Percentiles rank a stretch among this genome's conserved stretches.
Conservation (phyloP, 2,888 invertebrate species). For the Amblyteles armatorius region DNA sequence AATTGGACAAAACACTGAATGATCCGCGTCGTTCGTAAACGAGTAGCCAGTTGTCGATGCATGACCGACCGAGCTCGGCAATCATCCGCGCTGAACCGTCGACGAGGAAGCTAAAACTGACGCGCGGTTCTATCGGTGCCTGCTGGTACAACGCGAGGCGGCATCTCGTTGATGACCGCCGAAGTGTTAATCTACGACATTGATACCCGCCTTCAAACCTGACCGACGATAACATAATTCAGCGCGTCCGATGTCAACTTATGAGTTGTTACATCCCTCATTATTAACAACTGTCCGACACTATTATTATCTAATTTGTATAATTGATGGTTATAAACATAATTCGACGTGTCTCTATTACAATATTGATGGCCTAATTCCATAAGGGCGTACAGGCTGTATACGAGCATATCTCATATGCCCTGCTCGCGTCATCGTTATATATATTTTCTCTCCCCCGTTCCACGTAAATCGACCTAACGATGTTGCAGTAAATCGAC, state of each 20-base stretch:
- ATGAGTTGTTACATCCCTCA: not conserved
- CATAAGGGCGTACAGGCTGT: not conserved
- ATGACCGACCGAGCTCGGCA: slow-evolving; percentile 48
- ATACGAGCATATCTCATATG: not conserved
- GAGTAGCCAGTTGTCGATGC: slow-evolving; percentile 38
- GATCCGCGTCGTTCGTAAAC: not conserved
- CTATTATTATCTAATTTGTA: slow-evolving; percentile 33
- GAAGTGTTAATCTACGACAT: slow-evolving; percentile 27
- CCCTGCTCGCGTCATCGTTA: not conserved
- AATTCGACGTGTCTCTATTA: not conserved
- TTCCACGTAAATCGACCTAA: not conserved
- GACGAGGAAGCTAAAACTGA: slow-evolving; percentile 34
- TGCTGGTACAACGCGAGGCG: slow-evolving; percentile 25
- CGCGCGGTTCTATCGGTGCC: slow-evolving; percentile 20
- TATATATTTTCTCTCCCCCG: not conserved
- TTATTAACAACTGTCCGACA: not conserved
- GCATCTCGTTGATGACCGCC: slow-evolving; percentile 44
- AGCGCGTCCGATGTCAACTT: not conserved
- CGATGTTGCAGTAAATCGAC: not conserved
- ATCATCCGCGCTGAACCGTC: slow-evolving; percentile 24
- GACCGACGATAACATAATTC: not conserved
- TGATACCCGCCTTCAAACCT: not conserved
- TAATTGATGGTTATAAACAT: slow-evolving; percentile 15
- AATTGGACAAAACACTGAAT: not conserved
- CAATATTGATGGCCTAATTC: not conserved